Percentiles rank a stretch among this genome's conserved stretches.
Evolutionary conservation across 2,797 vertebrate genomes (phyloP).

Genomic region (Lithobates sylvaticus): DNA sequence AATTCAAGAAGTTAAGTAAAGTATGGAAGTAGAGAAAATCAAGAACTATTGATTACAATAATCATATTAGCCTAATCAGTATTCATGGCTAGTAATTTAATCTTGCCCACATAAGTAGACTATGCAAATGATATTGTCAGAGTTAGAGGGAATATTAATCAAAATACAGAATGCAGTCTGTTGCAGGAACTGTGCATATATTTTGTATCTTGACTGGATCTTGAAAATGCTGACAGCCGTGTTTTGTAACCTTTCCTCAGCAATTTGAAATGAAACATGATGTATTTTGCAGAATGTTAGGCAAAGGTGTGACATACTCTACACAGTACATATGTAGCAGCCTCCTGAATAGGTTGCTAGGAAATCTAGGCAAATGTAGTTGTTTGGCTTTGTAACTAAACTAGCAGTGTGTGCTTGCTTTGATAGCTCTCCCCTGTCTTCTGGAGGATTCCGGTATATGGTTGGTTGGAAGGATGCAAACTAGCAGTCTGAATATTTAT

Average conservation of each 20-base stretch:
- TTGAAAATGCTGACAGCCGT: conserved; percentile 1
- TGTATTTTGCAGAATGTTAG: too few species aligned
- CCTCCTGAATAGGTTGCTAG: too few species aligned
- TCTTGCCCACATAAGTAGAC: conserved; percentile 30
- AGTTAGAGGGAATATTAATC: conserved; percentile 40
- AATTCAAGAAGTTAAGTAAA: conserved; percentile 11
- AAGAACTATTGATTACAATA: conserved; percentile 49
- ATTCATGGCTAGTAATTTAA: conserved; percentile 27
- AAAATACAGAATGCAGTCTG: background rate
- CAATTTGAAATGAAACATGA: background rate
- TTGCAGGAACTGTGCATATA: background rate
- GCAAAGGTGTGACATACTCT: too few species aligned
- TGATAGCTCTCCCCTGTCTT: too few species aligned
- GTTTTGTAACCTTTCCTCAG: background rate
- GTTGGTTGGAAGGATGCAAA: too few species aligned
- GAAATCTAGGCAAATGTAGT: too few species aligned
- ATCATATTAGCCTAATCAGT: conserved; percentile 52
- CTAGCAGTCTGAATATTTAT: too few species aligned
- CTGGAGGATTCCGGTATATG: too few species aligned
- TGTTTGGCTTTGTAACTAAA: too few species aligned
- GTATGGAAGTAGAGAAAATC: conserved; percentile 13
- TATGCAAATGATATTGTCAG: conserved; percentile 28
- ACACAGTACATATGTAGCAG: too few species aligned
- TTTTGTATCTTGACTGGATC: background rate
- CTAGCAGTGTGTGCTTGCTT: too few species aligned